These are phyloP conservation scores for Mycteria americana DNA, from an alignment of 2,797 vertebrate species.

Conservation along the genomic window DNA sequence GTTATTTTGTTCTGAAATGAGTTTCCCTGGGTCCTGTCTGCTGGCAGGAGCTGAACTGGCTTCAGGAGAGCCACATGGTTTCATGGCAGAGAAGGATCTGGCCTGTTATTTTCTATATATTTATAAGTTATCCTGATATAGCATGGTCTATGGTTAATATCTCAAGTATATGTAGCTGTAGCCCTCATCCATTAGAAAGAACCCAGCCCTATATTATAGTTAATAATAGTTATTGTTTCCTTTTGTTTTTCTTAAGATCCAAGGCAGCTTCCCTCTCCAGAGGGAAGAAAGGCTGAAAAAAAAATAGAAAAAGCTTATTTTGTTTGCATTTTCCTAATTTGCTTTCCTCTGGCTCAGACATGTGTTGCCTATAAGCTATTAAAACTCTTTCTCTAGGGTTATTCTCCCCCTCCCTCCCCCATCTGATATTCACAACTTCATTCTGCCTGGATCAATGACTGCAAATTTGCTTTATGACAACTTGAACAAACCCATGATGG, in stretches of 20 bases:
- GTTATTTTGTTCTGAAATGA: constrained; percentile 64
- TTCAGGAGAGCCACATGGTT: background rate
- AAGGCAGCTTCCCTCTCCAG: background rate
- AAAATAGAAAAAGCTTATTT: constrained; percentile 23
- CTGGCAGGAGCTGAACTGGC: background rate
- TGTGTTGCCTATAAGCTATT: constrained; percentile 77
- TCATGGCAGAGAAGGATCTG: background rate
- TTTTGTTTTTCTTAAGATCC: constrained; percentile 10
- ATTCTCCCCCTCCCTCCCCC: constrained; percentile 1
- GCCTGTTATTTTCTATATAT: background rate
- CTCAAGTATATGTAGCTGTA: background rate
- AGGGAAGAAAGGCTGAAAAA: background rate
- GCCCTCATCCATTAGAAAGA: background rate
- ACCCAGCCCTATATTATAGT: background rate
- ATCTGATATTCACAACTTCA: constrained; percentile 71
- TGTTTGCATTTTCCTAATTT: constrained; percentile 68
- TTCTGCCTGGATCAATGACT: constrained; percentile 74
- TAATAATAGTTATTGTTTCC: background rate
- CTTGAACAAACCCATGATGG: constrained; percentile 74
- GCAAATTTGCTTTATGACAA: constrained; percentile 83
- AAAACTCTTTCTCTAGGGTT: constrained; percentile 67
- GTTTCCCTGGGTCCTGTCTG: constrained; percentile 28
- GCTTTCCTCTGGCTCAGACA: constrained; percentile 68
- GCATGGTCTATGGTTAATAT: background rate
- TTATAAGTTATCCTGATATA: background rate